phyloP scores from a whole-genome alignment of 2,113 vertebrate genomes.

The Gymnocephalus cernua region DNA sequence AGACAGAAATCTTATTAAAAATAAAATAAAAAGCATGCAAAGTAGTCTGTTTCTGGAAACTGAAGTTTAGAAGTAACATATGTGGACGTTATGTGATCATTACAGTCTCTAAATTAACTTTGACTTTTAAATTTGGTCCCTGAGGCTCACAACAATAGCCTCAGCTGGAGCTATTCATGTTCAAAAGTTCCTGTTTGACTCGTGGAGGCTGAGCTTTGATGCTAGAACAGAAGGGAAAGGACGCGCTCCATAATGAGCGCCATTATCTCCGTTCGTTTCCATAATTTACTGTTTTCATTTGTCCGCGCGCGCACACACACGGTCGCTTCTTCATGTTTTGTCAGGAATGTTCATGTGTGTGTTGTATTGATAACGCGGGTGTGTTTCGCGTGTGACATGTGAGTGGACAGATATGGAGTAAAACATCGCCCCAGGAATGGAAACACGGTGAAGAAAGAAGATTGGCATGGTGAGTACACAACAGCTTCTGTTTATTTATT shows the following conservation, averaged over 20 bases:
- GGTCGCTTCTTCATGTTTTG: constrained; percentile 65
- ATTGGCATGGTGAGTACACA: constrained; percentile 73
- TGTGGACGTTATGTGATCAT: neutral
- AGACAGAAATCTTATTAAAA: neutral
- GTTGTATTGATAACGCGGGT: constrained; percentile 75
- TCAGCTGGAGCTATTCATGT: constrained; percentile 31
- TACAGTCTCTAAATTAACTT: neutral
- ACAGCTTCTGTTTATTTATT: constrained; percentile 5
- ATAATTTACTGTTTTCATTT: constrained; percentile 59
- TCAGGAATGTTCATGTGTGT: constrained; percentile 81
- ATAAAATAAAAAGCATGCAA: neutral
- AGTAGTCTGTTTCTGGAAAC: neutral
- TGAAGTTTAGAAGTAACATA: rapidly evolving
- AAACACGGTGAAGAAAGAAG: constrained; percentile 53
- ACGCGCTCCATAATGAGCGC: constrained; percentile 35
- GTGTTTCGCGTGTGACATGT: constrained; percentile 54
- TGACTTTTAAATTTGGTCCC: neutral
- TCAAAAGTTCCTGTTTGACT: constrained; percentile 26
- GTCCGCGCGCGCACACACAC: constrained; percentile 21
- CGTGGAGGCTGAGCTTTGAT: constrained; percentile 39
- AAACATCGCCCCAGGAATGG: constrained; percentile 61
- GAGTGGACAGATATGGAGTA: constrained; percentile 65
- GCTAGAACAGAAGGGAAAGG: constrained; percentile 75
- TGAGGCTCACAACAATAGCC: constrained; percentile 38
- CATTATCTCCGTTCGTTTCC: constrained; percentile 41